Evolutionary conservation across 2,888 invertebrate species (phyloP).

Genomic region (Fissipunctia ypsillon): DNA sequence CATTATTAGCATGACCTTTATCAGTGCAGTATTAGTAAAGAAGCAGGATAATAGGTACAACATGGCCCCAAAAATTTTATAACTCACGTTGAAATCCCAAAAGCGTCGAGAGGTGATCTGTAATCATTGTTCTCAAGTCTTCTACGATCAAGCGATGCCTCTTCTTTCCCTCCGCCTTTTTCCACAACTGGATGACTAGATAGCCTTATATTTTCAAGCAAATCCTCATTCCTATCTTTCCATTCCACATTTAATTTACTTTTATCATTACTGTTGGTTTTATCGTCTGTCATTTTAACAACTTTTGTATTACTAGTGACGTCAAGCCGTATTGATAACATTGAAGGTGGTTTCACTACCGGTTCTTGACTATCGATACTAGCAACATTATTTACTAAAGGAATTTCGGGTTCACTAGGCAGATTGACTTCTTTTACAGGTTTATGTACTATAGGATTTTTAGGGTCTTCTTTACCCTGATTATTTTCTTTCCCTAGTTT

Average conservation of each 20-base stretch:
- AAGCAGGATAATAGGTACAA: neutral
- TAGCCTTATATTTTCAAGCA: conserved; percentile 52
- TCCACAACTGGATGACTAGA: conserved; percentile 59
- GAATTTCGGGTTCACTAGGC: conserved; percentile 75
- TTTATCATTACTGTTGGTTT: conserved; percentile 53
- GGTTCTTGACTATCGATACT: conserved; percentile 19
- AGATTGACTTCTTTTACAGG: conserved; percentile 70
- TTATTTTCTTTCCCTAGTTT: conserved; percentile 81
- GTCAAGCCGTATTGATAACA: conserved; percentile 80
- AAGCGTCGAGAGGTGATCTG: conserved; percentile 84
- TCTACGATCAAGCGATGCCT: conserved; percentile 32
- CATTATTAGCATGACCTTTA: conserved; percentile 3
- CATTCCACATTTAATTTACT: conserved; percentile 21
- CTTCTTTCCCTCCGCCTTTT: conserved; percentile 61
- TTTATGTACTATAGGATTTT: conserved; percentile 69
- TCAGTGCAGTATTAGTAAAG: neutral
- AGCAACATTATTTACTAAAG: conserved; percentile 7
- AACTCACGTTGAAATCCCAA: conserved; percentile 81
- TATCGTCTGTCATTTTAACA: conserved; percentile 74
- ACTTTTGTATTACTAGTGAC: conserved; percentile 79
- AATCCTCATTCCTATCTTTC: conserved; percentile 34
- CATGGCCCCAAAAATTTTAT: conserved; percentile 23
- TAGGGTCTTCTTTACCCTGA: conserved; percentile 73
- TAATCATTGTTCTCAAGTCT: conserved; percentile 76
- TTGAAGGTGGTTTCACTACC: conserved; percentile 54